Evolutionary conservation across 2,113 vertebrate genomes (phyloP), one percentile per base, ranked within the genome.

Genomic region (Phrynosoma blainvillii): DNA sequence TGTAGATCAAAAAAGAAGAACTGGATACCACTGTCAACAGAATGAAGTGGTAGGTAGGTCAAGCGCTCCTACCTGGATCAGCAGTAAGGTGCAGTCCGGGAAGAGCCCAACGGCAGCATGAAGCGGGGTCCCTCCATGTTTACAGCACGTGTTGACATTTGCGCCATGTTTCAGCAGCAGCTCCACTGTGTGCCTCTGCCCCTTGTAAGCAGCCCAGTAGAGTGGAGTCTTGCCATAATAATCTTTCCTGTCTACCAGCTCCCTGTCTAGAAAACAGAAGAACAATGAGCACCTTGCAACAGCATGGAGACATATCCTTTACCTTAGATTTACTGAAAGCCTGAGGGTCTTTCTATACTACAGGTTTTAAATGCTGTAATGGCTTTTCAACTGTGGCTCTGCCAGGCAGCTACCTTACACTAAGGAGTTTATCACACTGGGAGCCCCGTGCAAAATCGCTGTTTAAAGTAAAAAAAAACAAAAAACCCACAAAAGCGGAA

Each of bases 131-230:
- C 91, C 91, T 5, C 94, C 94, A 13, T 94, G 94, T 77, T 94
- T 93, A 86, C 94, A 94, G 74, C 77, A 94, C 12, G 90, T 92
- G 84, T 95, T 95, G 59, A 94, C 94, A 12, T 90, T 89, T 20
- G 94, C 94, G 2, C 93, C 93, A 32, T 94, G 87, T 27, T 89
- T 85, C 66, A 95, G 82, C 12, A 95, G 90, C 75, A 94, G 82
- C 91, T 93, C 91, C 84, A 95, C 89, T 5, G 90, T 93, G 23
- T 85, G 78, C 84, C 86, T 91, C 83, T 94, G 91, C 12, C 93
- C 94, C 84, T 94, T 95, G 88, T 94, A 95, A 4, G 94, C 94
- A 13, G 94, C 93, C 94, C 94, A 95, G 79, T 94, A 95, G 68
- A 94, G 89, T 1, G 93, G 90, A 0, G 93, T 93, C 88, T 94